phyloP scores from a whole-genome alignment of 2,888 invertebrate species.

The Micoletzkya japonica region DNA sequence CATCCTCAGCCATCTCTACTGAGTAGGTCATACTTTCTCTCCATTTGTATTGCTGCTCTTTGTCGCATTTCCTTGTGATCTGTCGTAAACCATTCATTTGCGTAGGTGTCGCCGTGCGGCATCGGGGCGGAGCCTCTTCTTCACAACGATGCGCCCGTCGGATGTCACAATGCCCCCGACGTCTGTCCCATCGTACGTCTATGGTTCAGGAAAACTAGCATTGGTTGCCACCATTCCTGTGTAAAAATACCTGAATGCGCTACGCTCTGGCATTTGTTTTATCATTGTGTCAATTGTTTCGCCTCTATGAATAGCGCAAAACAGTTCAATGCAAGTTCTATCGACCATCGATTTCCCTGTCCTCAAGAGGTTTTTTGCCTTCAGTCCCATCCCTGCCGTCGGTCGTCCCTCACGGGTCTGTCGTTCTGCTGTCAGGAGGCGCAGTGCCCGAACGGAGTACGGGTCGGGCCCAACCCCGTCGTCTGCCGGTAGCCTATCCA shows the following conservation, averaged over 20 bases:
- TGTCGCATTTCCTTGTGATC: too few relatives aligned
- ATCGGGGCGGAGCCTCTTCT: slow-evolving; percentile 14
- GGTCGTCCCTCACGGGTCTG: slow-evolving; percentile 34
- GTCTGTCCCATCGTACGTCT: slow-evolving; percentile 31
- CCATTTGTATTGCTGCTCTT: too few relatives aligned
- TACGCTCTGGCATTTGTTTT: not conserved
- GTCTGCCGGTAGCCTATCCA: too few relatives aligned
- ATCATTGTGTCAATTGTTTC: too few relatives aligned
- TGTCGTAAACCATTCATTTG: too few relatives aligned
- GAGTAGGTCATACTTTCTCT: too few relatives aligned
- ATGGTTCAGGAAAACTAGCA: not conserved
- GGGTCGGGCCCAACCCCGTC: not conserved
- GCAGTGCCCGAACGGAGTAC: slow-evolving; percentile 29
- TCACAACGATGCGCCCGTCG: slow-evolving; percentile 29
- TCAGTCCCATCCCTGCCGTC: slow-evolving; percentile 42
- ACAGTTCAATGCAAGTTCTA: too few relatives aligned
- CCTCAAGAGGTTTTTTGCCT: too few relatives aligned
- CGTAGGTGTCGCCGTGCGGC: slow-evolving; percentile 1
- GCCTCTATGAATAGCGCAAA: too few relatives aligned
- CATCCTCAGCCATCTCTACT: too few relatives aligned
- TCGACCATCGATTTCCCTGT: too few relatives aligned
- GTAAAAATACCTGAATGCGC: not conserved
- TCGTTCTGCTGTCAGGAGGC: slow-evolving; percentile 43
- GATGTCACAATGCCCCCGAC: slow-evolving; percentile 33
- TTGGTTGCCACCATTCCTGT: not conserved